Conservation (phyloP, 2,113 vertebrate genomes). For the Benthochromis sp. region DNA sequence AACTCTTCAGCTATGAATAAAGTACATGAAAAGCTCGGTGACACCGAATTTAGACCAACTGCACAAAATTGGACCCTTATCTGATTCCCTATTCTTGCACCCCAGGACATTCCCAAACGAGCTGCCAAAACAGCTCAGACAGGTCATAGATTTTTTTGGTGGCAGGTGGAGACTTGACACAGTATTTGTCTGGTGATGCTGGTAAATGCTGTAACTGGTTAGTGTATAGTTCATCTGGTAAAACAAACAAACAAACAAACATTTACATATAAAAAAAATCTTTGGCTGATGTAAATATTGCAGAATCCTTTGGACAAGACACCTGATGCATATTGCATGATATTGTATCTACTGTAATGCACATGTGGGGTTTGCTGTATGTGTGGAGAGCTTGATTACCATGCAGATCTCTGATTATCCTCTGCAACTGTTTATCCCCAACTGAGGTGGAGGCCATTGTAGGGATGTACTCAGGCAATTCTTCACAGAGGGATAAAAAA, state of each 20-base stretch:
- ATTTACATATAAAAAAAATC: neutral
- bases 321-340: neutral
- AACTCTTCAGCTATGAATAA: neutral
- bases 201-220: neutral
- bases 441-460: slow-evolving; percentile 76
- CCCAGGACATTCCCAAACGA: neutral
- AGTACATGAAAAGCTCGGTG: neutral
- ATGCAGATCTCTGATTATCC: slow-evolving; percentile 88
- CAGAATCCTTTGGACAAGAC: neutral
- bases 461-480: neutral
- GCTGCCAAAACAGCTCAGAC: neutral
- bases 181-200: neutral
- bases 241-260: neutral
- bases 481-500: neutral
- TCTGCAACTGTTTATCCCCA: slow-evolving; percentile 87
- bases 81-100: neutral
- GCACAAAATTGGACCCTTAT: neutral
- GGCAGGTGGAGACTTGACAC: neutral
- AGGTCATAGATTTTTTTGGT: neutral
- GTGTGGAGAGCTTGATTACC: slow-evolving; percentile 64
- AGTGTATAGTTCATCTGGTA: neutral
- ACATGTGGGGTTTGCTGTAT: neutral
- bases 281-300: neutral
- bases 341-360: neutral
- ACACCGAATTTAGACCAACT: neutral